Conservation (phyloP, 2,797 vertebrate species). For the Dryobates pubescens region DNA sequence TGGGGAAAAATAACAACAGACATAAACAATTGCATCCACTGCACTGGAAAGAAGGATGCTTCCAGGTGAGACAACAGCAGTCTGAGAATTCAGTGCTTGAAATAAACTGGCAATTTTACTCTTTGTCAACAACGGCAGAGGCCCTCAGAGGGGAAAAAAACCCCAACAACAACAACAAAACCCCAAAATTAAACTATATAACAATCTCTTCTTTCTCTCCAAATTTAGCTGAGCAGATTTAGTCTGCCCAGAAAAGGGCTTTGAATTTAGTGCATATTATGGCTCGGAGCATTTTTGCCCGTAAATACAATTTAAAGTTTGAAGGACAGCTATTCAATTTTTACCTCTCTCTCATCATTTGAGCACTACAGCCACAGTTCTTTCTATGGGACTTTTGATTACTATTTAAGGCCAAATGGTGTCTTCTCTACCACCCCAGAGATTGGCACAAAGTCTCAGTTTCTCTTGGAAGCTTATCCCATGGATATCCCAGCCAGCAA, state of each 20-base stretch:
- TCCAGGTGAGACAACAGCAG: neutral
- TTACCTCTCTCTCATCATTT: neutral
- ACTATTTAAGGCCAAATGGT: neutral
- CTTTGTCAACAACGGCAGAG: neutral
- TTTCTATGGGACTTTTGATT: neutral
- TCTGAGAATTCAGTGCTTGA: slow-evolving; percentile 31
- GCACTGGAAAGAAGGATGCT: neutral
- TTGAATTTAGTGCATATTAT: neutral
- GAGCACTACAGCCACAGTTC: neutral
- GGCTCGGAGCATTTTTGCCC: neutral
- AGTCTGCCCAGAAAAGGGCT: neutral
- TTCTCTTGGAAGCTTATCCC: neutral
- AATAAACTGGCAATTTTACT: slow-evolving; percentile 45
- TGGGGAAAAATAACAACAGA: neutral
- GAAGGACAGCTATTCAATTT: neutral
- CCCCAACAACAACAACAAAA: neutral
- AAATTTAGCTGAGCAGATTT: slow-evolving; percentile 1
- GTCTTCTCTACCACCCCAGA: neutral
- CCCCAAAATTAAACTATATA: neutral
- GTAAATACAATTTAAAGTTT: neutral
- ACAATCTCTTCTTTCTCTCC: neutral
- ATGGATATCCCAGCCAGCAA: neutral
- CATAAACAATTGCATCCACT: neutral
- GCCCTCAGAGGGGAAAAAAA: neutral
- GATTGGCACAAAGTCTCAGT: neutral